A percentile compares a stretch with the other conserved stretches of the same genome.
Evolutionary conservation across 2,888 invertebrate species (phyloP).

Genomic region (Cerceris rybyensis): DNA sequence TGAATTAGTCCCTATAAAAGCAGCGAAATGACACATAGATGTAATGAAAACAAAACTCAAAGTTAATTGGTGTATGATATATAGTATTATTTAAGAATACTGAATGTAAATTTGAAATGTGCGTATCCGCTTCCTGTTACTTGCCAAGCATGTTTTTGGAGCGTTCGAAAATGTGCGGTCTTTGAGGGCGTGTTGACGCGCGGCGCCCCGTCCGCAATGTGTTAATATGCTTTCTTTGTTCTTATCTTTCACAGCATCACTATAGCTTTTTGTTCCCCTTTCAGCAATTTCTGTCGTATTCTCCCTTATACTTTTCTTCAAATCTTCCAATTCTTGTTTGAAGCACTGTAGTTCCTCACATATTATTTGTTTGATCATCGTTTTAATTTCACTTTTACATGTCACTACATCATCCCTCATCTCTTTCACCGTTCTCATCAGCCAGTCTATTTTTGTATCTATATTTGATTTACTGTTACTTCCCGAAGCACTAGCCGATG

Average conservation of each 20-base stretch:
- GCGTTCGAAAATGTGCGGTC: too few species aligned
- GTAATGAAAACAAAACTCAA: too few species aligned
- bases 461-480: not conserved
- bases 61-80: too few species aligned
- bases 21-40: too few species aligned
- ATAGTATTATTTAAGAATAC: too few species aligned
- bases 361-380: slow-evolving; percentile 28
- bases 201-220: too few species aligned
- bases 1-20: too few species aligned
- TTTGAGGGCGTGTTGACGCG: too few species aligned
- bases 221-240: slow-evolving; percentile 23
- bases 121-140: too few species aligned
- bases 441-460: slow-evolving; percentile 15
- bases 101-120: too few species aligned
- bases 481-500: not conserved
- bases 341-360: slow-evolving; percentile 26
- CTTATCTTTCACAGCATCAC: slow-evolving; percentile 9
- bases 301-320: slow-evolving; percentile 19
- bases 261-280: not conserved
- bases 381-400: slow-evolving; percentile 20
- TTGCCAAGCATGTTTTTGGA: too few species aligned
- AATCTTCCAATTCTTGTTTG: slow-evolving; percentile 27
- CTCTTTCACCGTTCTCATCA: slow-evolving; percentile 9
- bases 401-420: slow-evolving; percentile 12
- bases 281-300: not conserved